A percentile compares a stretch with the other conserved stretches of the same genome.
These are phyloP conservation scores for Chlamydotis undulata DNA, from an alignment of 2,113 vertebrate species.

Conservation along the genomic window DNA sequence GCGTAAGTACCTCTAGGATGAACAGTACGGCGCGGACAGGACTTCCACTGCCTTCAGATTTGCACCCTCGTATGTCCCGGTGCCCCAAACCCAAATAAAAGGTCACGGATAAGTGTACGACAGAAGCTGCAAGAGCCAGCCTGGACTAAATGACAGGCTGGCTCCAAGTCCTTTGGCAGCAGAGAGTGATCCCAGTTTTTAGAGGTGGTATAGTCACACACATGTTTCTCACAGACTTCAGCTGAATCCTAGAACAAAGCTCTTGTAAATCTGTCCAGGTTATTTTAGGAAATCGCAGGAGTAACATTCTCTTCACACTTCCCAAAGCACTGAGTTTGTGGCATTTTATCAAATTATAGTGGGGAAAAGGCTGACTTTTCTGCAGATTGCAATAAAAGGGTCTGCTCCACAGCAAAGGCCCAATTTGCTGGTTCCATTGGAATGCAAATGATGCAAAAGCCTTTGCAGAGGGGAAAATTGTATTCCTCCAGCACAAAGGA, in stretches of 20 bases:
- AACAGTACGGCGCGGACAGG: rapidly evolving
- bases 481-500: constrained; percentile 46
- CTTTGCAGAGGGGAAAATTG: constrained; percentile 31
- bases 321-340: not conserved
- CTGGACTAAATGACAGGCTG: rapidly evolving
- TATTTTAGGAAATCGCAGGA: not conserved
- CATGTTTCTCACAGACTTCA: not conserved
- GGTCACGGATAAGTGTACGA: not conserved
- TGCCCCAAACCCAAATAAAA: not conserved
- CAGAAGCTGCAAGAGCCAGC: not conserved
- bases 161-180: not conserved
- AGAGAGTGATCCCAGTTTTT: not conserved
- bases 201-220: not conserved
- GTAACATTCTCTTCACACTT: not conserved
- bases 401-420: not conserved
- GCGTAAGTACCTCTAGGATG: not conserved
- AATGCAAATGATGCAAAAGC: constrained; percentile 51
- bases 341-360: rapidly evolving
- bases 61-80: rapidly evolving
- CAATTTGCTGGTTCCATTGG: constrained; percentile 40
- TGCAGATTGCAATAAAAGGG: not conserved
- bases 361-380: not conserved
- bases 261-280: not conserved
- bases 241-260: not conserved
- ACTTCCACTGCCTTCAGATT: not conserved